phyloP scores from a whole-genome alignment of 2,888 invertebrate genomes.

The Augochlorella aurata region DNA sequence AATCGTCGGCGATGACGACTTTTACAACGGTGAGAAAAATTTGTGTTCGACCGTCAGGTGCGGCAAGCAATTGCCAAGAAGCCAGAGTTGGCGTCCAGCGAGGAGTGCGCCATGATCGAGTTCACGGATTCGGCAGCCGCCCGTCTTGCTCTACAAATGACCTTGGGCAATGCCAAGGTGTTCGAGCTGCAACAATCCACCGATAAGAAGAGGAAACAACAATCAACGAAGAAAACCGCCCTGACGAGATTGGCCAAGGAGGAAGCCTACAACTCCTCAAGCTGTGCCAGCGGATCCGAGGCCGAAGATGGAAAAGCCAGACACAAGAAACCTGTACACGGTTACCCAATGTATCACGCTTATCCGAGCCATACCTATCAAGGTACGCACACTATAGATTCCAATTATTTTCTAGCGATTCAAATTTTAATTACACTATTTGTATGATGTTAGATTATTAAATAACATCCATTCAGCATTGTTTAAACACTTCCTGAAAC shows the following conservation, averaged over 20 bases:
- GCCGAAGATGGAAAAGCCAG: slow-evolving; percentile 82
- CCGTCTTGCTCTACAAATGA: slow-evolving; percentile 89
- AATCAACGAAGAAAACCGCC: slow-evolving; percentile 85
- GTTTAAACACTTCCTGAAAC: too few relatives aligned
- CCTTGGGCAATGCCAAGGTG: slow-evolving; percentile 86
- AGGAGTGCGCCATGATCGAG: slow-evolving; percentile 95
- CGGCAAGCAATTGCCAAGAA: slow-evolving; percentile 95
- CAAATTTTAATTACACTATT: too few relatives aligned
- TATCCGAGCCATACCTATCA: slow-evolving; percentile 72
- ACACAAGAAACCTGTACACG: slow-evolving; percentile 82
- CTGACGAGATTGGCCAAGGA: slow-evolving; percentile 82
- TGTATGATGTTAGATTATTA: too few relatives aligned
- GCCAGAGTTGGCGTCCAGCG: slow-evolving; percentile 90
- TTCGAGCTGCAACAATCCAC: slow-evolving; percentile 89
- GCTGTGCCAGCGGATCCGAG: slow-evolving; percentile 83
- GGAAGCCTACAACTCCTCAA: slow-evolving; percentile 81
- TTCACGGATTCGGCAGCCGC: slow-evolving; percentile 94
- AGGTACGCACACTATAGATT: slow-evolving; percentile 61
- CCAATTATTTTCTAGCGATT: background rate
- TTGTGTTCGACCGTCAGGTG: slow-evolving; percentile 81
- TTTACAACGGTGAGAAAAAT: background rate
- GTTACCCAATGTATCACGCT: slow-evolving; percentile 82
- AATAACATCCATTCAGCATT: too few relatives aligned
- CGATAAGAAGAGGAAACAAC: slow-evolving; percentile 89
- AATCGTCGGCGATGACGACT: too few relatives aligned